Conservation (phyloP, 2,113 vertebrate genomes). For the Picathartes gymnocephalus region DNA sequence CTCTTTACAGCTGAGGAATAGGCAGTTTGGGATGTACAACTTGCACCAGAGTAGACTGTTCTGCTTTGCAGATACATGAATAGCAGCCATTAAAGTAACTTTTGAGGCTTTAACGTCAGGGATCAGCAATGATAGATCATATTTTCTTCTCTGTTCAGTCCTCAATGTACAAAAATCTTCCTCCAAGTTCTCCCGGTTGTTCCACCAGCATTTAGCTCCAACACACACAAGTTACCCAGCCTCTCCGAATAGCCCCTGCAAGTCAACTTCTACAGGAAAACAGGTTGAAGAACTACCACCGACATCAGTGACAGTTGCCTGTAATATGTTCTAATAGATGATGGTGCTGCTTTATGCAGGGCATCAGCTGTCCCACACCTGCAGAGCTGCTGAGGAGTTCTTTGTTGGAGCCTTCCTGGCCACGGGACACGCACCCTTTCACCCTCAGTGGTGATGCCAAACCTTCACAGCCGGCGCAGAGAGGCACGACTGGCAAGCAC, state of each 20-base stretch:
- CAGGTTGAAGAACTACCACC: background rate
- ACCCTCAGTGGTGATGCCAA: rapidly evolving
- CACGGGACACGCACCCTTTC: rapidly evolving
- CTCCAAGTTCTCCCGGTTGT: background rate
- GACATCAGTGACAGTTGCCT: background rate
- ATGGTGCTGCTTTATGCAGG: background rate
- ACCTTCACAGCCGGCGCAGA: background rate
- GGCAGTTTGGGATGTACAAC: background rate
- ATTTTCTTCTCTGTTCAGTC: background rate
- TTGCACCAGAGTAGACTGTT: background rate
- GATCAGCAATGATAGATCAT: background rate
- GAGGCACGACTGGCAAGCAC: rapidly evolving
- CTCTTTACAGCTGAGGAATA: background rate
- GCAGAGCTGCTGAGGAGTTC: background rate
- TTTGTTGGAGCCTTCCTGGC: background rate
- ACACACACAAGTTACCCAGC: rapidly evolving
- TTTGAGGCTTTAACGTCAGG: background rate
- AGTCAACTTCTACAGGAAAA: background rate
- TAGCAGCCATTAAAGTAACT: background rate
- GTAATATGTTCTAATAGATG: rapidly evolving
- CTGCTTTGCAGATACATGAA: background rate
- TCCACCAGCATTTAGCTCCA: background rate
- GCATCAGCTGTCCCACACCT: background rate
- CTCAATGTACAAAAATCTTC: background rate
- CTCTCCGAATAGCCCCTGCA: background rate